Percentiles rank a stretch among this genome's conserved stretches.
phyloP scores from a whole-genome alignment of 2,888 invertebrate genomes.

The Micoletzkya japonica region DNA sequence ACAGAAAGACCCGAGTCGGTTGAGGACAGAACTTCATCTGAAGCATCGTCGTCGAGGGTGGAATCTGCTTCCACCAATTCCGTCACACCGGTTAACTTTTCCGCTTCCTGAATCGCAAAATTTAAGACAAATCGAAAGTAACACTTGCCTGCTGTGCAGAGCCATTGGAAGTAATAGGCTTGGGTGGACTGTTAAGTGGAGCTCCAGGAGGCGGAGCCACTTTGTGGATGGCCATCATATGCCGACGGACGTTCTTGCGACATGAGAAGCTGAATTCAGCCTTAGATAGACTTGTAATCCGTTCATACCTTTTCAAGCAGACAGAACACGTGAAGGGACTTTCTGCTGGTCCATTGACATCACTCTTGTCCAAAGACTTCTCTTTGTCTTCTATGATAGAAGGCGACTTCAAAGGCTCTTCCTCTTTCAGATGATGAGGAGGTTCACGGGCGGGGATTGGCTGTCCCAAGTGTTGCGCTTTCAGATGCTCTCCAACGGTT shows the following conservation, averaged over 20 bases:
- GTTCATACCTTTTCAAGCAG: conserved; percentile 18
- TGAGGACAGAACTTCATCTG: not conserved
- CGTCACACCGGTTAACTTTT: not conserved
- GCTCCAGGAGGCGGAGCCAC: conserved; percentile 33
- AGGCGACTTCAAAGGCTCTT: not conserved
- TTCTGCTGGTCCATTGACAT: not conserved
- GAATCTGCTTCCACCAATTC: conserved; percentile 1
- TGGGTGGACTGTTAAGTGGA: conserved; percentile 11
- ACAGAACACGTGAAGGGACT: conserved; percentile 10
- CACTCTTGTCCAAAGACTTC: no score
- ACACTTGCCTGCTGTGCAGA: no score
- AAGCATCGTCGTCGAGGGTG: not conserved
- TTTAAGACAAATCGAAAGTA: no score
- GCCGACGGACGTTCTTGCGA: conserved; percentile 57
- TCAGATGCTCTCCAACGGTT: conserved; percentile 45
- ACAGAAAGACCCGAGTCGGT: not conserved
- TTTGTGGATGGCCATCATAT: conserved; percentile 56
- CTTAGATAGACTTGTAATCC: not conserved
- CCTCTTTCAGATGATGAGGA: not conserved
- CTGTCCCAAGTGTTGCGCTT: conserved; percentile 34
- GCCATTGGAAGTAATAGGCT: not conserved
- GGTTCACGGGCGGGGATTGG: not conserved
- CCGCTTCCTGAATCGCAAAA: not conserved
- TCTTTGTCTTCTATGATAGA: not conserved
- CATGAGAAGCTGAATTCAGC: conserved; percentile 47